Base-by-base conservation (phyloP, 1,140 invertebrate species). In the Drosophila nigromelanica region DNA sequence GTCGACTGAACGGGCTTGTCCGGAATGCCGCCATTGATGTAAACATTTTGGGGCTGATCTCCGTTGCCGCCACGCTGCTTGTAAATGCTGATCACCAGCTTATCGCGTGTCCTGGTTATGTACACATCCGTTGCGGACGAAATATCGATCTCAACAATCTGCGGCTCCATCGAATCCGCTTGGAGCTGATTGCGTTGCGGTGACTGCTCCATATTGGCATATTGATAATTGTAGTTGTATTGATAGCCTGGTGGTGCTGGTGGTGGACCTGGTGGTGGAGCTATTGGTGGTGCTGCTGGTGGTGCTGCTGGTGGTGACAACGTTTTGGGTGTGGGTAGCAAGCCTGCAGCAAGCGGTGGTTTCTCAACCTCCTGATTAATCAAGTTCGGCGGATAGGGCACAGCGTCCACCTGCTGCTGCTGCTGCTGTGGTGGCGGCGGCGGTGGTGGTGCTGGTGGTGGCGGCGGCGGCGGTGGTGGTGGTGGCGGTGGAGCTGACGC, bases 101-200 rank as follows among this genome's bases (percentile, higher is more conserved):
- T 70, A 2, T n/a, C 7, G 0, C 12, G 33, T 1, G 33, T 12
- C 1, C 60, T 37, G 3, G 50, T 33, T 55, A 70, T 55, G 11
- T 40, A 63, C 4, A 70, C 42, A 5, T 70, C 33, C n/a, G 14
- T 21, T 0, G 42, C 42, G 1, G 11, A 0, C 1, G 50, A 14
- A 10, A 70, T 21, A 5, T 63, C 59, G 6, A 70, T 21, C 33
- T 70, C 59, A 5, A 63, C 14, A 2, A 48, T 4, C 4, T 48
- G 14, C 0, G 66, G 40, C 12, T 50, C 66, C 3, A 10, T 12
- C 0, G 14, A 7, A 12, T 33, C 43, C 43, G 33, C 1, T 10
- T 35, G 30, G 8, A 5, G 30, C 30, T 33, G 37, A 11, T 10
- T 1, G n/a, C 12, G 10, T n/a, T 5, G 37, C 10, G 37, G 37